phyloP scores from a whole-genome alignment of 92 coral and sea anemone genomes.

The Nematostella vectensis region DNA sequence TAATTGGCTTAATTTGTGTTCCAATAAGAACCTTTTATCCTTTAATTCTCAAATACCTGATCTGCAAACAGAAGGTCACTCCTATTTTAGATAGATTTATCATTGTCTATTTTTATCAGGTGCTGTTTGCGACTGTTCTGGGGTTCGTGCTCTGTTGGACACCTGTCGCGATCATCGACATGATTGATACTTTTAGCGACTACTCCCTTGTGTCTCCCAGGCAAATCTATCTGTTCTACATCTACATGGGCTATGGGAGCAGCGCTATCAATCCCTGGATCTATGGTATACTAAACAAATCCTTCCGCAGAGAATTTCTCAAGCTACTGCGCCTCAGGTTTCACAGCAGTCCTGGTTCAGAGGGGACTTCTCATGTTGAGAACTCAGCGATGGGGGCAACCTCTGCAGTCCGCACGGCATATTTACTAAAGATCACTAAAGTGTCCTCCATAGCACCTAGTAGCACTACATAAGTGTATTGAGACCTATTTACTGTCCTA shows the following conservation, averaged over 20 bases:
- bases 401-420: neutral
- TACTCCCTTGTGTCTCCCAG: slow-evolving; percentile 20
- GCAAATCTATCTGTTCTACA: slow-evolving; percentile 22
- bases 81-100: too few relatives aligned
- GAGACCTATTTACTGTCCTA: too few relatives aligned
- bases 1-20: too few relatives aligned
- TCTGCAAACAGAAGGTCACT: too few relatives aligned
- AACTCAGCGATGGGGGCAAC: too few relatives aligned
- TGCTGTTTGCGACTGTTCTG: slow-evolving; percentile 29
- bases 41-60: too few relatives aligned
- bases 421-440: too few relatives aligned
- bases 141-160: slow-evolving; percentile 43
- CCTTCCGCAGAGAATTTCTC: slow-evolving; percentile 21
- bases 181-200: slow-evolving; percentile 22
- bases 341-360: neutral
- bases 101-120: too few relatives aligned
- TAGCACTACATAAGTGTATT: too few relatives aligned
- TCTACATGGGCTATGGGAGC: slow-evolving; percentile 34
- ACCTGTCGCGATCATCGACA: slow-evolving; percentile 37
- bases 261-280: slow-evolving; percentile 40
- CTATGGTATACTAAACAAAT: slow-evolving; percentile 30
- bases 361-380: neutral
- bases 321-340: slow-evolving; percentile 18
- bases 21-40: too few relatives aligned
- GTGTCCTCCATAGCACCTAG: too few relatives aligned